Evolutionary conservation across 2,888 invertebrate species (phyloP).

Genomic region (Fissipunctia ypsillon): DNA sequence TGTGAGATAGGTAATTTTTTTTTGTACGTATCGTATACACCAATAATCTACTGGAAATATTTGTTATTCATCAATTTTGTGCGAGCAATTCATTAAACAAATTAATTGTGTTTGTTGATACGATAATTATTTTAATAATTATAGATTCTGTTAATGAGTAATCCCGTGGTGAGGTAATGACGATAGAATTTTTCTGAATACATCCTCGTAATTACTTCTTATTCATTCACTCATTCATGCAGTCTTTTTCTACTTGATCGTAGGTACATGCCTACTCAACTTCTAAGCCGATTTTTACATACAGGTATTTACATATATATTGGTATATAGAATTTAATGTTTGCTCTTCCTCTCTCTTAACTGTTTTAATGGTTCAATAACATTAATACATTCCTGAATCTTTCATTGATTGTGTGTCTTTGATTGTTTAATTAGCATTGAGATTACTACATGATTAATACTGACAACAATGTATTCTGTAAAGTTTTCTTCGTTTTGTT

Average conservation of each 20-base stretch:
- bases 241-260: too few relatives aligned
- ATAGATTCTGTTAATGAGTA: not conserved
- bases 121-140: conserved; percentile 21
- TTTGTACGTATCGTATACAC: conserved; percentile 26
- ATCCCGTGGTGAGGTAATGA: not conserved
- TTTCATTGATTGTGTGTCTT: too few relatives aligned
- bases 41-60: conserved; percentile 63
- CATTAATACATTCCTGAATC: not conserved
- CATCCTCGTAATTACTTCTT: not conserved
- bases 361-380: too few relatives aligned
- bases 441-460: not conserved
- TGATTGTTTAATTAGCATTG: too few relatives aligned
- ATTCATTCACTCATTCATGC: not conserved
- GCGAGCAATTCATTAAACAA: conserved; percentile 22
- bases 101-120: conserved; percentile 35
- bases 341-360: too few relatives aligned
- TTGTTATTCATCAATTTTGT: conserved; percentile 54
- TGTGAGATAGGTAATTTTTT: conserved; percentile 48
- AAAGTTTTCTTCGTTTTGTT: not conserved
- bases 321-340: too few relatives aligned
- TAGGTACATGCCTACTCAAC: too few relatives aligned
- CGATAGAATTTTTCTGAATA: not conserved
- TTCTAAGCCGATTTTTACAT: too few relatives aligned
- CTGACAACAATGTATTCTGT: not conserved
- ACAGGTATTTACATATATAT: too few relatives aligned